These are phyloP conservation scores for Alcedo atthis DNA, from an alignment of 2,797 vertebrate species.

Conservation along the genomic window DNA sequence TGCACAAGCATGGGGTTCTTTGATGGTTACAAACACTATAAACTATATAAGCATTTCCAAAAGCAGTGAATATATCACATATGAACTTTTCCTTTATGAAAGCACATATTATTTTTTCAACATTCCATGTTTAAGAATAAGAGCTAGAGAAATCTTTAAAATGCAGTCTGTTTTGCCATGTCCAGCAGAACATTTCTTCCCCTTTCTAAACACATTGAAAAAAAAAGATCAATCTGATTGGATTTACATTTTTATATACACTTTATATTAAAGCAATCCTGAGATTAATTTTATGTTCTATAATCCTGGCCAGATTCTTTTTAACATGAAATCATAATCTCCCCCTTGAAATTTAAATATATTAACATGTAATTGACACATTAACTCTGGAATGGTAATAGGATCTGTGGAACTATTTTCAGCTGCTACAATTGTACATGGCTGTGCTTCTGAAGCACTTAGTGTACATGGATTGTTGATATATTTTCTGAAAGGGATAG, in stretches of 20 bases:
- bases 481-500: neutral
- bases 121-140: neutral
- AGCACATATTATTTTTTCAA: neutral
- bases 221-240: neutral
- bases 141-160: neutral
- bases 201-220: neutral
- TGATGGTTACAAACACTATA: slow-evolving; percentile 1
- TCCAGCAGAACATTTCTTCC: neutral
- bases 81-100: neutral
- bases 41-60: slow-evolving; percentile 9
- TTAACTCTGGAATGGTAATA: neutral
- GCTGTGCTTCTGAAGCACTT: neutral
- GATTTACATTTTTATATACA: neutral
- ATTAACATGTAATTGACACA: neutral
- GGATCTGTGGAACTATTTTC: neutral
- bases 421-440: neutral
- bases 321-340: neutral
- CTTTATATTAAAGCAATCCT: neutral
- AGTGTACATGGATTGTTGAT: neutral
- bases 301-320: neutral
- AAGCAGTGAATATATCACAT: neutral
- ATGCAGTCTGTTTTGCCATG: neutral
- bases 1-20: neutral
- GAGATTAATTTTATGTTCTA: neutral
- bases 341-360: neutral